Conservation (phyloP, 2,888 invertebrate genomes). For the Ormyrus thymus region DNA sequence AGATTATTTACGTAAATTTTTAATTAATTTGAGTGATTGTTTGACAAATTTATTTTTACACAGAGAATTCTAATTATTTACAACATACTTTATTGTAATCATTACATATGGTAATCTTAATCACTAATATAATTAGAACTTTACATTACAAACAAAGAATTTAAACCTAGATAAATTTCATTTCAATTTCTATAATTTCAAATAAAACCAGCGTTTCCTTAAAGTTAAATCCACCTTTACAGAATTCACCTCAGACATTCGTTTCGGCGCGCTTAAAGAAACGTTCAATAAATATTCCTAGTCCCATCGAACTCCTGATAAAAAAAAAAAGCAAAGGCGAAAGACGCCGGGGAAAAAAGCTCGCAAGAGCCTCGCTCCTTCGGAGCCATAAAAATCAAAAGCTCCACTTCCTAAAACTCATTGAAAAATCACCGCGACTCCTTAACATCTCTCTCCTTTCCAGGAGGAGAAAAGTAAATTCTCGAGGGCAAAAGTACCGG, state of each 20-base stretch:
- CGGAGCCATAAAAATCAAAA: constrained; percentile 42
- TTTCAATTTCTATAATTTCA: too few species aligned
- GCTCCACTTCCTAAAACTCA: constrained; percentile 30
- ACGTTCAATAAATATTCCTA: constrained; percentile 42
- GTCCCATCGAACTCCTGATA: constrained; percentile 22
- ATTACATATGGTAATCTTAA: too few species aligned
- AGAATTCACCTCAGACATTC: constrained; percentile 5
- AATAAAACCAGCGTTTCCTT: background rate
- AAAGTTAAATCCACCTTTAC: constrained; percentile 8
- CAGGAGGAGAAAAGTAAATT: constrained; percentile 23
- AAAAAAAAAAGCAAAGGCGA: background rate
- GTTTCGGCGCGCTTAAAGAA: constrained; percentile 31
- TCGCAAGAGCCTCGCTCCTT: background rate
- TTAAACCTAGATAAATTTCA: too few species aligned
- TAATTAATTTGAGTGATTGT: too few species aligned
- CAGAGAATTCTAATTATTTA: too few species aligned
- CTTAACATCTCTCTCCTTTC: background rate
- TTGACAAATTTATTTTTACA: too few species aligned
- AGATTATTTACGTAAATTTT: too few species aligned
- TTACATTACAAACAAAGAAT: too few species aligned
- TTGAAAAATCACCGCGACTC: constrained; percentile 38
- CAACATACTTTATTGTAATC: too few species aligned
- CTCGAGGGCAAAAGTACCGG: background rate
- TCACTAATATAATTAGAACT: too few species aligned
- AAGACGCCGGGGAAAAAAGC: background rate